Evolutionary conservation across 2,797 vertebrate genomes (phyloP).

Genomic region (Betta splendens): DNA sequence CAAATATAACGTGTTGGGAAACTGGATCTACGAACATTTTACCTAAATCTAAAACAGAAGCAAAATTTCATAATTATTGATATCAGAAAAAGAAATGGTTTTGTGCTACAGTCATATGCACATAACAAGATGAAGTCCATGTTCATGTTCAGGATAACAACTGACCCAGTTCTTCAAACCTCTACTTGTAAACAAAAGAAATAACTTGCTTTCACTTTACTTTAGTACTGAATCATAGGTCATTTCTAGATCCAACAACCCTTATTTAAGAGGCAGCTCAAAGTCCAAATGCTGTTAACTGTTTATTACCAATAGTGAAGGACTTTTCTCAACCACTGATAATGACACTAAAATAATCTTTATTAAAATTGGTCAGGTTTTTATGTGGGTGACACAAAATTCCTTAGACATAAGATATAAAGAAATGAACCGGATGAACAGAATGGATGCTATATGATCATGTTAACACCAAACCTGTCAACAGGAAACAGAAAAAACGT

Average conservation of each 20-base stretch:
- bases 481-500: background rate
- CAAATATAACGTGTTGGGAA: too few species aligned
- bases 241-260: too few species aligned
- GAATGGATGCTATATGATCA: background rate
- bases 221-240: too few species aligned
- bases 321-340: background rate
- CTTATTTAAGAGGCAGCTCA: too few species aligned
- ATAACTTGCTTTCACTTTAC: background rate
- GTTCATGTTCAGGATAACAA: background rate
- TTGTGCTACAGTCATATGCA: too few species aligned
- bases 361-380: constrained; percentile 61
- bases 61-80: too few species aligned
- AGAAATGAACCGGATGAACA: constrained; percentile 10
- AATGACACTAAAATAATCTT: constrained; percentile 65
- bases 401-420: background rate
- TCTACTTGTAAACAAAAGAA: background rate
- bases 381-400: constrained; percentile 18
- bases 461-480: background rate
- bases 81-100: too few species aligned
- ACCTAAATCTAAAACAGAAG: too few species aligned
- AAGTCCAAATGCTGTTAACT: too few species aligned
- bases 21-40: too few species aligned
- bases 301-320: background rate
- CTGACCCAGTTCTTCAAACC: background rate
- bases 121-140: too few species aligned